Percentiles rank a stretch among this genome's conserved stretches.
Conservation (phyloP, 2,797 vertebrate species). For the Gallinago stenura region DNA sequence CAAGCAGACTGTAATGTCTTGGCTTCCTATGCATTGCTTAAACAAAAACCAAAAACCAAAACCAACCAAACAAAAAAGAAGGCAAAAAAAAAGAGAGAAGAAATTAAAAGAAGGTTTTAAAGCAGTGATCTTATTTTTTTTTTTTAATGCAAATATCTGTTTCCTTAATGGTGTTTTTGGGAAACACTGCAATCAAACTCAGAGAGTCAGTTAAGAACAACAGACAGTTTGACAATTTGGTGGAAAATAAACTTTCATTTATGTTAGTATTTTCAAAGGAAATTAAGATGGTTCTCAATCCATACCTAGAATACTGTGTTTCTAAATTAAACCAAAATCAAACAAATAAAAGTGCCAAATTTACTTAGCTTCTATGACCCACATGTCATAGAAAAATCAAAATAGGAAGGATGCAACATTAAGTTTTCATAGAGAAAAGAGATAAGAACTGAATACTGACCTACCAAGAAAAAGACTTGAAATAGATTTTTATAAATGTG, state of each 20-base stretch:
- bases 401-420: background rate
- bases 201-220: background rate
- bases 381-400: background rate
- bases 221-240: background rate
- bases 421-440: background rate
- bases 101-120: background rate
- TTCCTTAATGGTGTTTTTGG: background rate
- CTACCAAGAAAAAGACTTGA: background rate
- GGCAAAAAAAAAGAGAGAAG: background rate
- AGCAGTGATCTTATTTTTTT: background rate
- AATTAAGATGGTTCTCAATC: background rate
- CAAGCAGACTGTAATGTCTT: conserved; percentile 30
- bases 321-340: background rate
- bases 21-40: background rate
- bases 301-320: background rate
- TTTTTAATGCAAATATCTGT: background rate
- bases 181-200: background rate
- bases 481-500: background rate
- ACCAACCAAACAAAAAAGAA: background rate
- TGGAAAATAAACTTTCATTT: background rate
- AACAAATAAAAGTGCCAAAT: background rate
- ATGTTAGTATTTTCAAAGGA: background rate
- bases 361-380: background rate
- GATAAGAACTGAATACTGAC: background rate
- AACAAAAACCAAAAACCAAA: background rate